Evolutionary conservation across 2,797 vertebrate species (phyloP), one percentile per base, ranked within the genome.

Genomic region (Hemibagrus guttatus): DNA sequence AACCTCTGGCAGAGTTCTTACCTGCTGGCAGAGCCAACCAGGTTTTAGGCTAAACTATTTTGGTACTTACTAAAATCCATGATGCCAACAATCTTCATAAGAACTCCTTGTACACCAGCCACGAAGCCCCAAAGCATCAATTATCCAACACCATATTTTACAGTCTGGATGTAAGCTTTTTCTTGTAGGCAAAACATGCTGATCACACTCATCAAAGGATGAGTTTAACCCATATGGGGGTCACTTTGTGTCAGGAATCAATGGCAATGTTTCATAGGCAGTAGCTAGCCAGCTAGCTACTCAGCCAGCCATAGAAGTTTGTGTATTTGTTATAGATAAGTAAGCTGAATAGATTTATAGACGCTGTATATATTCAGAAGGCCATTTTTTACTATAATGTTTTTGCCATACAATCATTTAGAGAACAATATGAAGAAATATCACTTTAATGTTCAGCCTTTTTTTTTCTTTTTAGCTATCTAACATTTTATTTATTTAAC

Each of bases 1-100:
- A 81, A 69, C 64, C 64, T 93, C 64, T 75, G 94, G 91, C 92
- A 92, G 93, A 16, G 39, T 68, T 28, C 54, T 66, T 46, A 68
- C 69, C 46, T 80, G 58, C 49, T 84, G 49, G 69, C 49, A 85
- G 39, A 82, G 78, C 63, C 61, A 85, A 83, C 35, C 61, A 82
- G 46, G 79, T 64, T 83, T 56, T 19, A 64, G 39, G 39, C 39
- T 46, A 26, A 66, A 82, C 61, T 82, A 82, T 82, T 79, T 79
- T 79, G 19, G 75, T 58, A 58, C 28, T 56, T 78, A 56, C 75
- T 61, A 35, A 80, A 81, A 81, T 81, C 79, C 39, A 81, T 11
- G 3, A 81, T 81, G 58, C 26, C 58, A 59, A 61, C 31, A 63
- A n/a, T 63, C 59, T 61, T 80, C 23, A 39, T 17, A 79, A 35